Conservation (phyloP, 1,140 invertebrate species). For the Drosophila rufa region DNA sequence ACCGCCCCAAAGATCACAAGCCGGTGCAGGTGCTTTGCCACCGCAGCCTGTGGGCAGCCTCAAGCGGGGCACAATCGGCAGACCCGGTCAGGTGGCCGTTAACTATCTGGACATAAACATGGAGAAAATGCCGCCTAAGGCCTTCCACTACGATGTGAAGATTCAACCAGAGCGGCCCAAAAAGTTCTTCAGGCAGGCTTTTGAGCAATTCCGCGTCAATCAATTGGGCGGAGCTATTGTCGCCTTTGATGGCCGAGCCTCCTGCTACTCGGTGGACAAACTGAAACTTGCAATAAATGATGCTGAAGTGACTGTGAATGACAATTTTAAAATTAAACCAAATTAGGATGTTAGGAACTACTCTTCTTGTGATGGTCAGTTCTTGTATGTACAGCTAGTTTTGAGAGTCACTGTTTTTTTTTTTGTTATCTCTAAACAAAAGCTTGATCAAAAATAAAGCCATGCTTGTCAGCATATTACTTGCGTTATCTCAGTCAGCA, state of each 20-base stretch:
- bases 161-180: constrained; percentile 86
- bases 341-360: too few species aligned
- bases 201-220: constrained; percentile 61
- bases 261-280: constrained; percentile 48
- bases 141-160: constrained; percentile 87
- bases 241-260: constrained; percentile 90
- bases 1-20: not conserved
- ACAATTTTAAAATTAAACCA: too few species aligned
- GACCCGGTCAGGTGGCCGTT: constrained; percentile 85
- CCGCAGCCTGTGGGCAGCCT: constrained; percentile 32
- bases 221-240: constrained; percentile 82
- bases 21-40: not conserved
- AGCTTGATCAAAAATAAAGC: too few species aligned
- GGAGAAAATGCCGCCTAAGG: constrained; percentile 84
- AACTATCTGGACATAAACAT: constrained; percentile 89
- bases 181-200: constrained; percentile 83
- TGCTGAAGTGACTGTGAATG: too few species aligned
- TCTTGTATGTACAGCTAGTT: too few species aligned
- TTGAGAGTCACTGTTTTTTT: too few species aligned
- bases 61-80: constrained; percentile 85
- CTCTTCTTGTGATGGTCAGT: too few species aligned
- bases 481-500: too few species aligned
- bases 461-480: too few species aligned
- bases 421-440: too few species aligned
- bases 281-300: too few species aligned